Evolutionary conservation across 2,113 vertebrate genomes (phyloP).

Genomic region (Ictalurus furcatus): DNA sequence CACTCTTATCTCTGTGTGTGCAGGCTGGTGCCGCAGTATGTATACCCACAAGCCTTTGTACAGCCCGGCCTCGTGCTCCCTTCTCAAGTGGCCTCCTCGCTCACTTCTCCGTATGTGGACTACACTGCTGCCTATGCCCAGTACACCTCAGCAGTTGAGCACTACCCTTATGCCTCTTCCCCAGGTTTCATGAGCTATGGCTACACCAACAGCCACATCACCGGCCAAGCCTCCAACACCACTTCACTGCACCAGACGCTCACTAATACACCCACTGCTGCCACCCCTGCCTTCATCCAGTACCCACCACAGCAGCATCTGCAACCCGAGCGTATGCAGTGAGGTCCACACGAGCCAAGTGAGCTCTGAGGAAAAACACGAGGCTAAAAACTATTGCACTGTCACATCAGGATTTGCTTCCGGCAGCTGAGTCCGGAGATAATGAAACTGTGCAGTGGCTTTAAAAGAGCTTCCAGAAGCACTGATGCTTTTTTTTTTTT

Average conservation of each 20-base stretch:
- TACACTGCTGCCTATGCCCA: conserved; percentile 85
- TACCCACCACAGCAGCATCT: conserved; percentile 85
- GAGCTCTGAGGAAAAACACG: not conserved
- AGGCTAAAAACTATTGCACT: conserved; percentile 65
- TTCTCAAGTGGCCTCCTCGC: conserved; percentile 79
- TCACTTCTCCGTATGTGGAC: conserved; percentile 88
- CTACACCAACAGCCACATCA: conserved; percentile 77
- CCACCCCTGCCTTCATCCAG: conserved; percentile 78
- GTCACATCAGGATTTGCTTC: conserved; percentile 63
- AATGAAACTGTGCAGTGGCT: conserved; percentile 55
- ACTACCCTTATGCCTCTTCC: conserved; percentile 88
- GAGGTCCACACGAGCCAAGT: not conserved
- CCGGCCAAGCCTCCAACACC: conserved; percentile 69
- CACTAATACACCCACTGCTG: conserved; percentile 62
- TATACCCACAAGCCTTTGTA: conserved; percentile 88
- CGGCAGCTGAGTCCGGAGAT: conserved; percentile 9
- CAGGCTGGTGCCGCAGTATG: conserved; percentile 88
- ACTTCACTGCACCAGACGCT: conserved; percentile 66
- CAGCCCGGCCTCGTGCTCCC: conserved; percentile 92
- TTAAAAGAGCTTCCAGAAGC: conserved; percentile 61
- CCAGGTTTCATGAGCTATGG: conserved; percentile 85
- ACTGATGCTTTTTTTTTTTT: conserved; percentile 42
- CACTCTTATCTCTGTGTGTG: not conserved
- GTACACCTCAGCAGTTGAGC: conserved; percentile 85
- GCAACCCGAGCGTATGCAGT: conserved; percentile 86